Evolutionary conservation across 2,797 vertebrate genomes (phyloP).

Genomic region (Botia almorhae): DNA sequence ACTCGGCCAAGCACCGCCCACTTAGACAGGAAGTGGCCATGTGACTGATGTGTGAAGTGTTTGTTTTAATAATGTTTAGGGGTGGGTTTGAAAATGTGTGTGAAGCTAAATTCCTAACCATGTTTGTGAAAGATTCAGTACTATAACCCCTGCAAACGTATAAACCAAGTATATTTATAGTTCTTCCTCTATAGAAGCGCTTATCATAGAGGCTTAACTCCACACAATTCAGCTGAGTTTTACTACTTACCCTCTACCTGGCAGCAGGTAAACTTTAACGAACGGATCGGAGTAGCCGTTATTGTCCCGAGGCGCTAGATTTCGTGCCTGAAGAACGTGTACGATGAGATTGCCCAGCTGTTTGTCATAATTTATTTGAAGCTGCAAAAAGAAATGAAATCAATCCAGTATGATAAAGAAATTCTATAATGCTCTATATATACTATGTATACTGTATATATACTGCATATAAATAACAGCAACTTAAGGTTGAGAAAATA

Average conservation of each 20-base stretch:
- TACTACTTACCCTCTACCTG: conserved; percentile 93
- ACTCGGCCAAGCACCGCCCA: too few species aligned
- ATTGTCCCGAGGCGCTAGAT: conserved; percentile 91
- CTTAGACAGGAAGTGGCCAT: too few species aligned
- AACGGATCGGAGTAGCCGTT: conserved; percentile 97
- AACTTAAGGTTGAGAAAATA: too few species aligned
- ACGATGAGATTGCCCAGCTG: conserved; percentile 97
- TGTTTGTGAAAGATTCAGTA: too few species aligned
- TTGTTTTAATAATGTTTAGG: too few species aligned
- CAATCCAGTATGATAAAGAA: background rate
- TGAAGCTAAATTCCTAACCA: too few species aligned
- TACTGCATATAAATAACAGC: background rate
- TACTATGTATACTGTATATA: background rate
- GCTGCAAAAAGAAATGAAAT: conserved; percentile 74
- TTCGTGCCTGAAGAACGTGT: conserved; percentile 96
- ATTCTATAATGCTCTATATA: background rate
- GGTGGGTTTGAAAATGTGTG: too few species aligned
- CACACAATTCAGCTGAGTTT: background rate
- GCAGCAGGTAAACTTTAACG: conserved; percentile 98
- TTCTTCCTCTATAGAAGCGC: too few species aligned
- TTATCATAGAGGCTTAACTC: too few species aligned
- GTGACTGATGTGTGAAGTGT: too few species aligned
- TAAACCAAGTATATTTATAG: too few species aligned
- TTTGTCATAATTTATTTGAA: conserved; percentile 98
- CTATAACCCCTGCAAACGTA: too few species aligned